Conservation (phyloP, 1,140 invertebrate species). For the Ditylenchus dipsaci region DNA sequence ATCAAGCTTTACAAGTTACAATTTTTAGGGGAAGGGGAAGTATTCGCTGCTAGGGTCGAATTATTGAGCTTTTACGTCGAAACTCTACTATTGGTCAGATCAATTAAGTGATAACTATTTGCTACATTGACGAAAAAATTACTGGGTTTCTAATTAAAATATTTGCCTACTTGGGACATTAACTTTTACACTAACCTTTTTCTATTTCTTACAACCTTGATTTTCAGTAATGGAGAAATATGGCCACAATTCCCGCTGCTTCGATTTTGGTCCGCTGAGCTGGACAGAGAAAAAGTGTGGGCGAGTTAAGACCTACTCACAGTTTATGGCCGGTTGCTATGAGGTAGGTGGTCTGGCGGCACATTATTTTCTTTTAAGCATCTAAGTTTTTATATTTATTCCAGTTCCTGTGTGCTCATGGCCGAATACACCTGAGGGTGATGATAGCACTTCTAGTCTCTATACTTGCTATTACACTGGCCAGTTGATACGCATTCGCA, state of each 20-base stretch:
- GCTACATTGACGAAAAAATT: no score
- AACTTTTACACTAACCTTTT: no score
- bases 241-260: conserved; percentile 46
- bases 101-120: no score
- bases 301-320: conserved; percentile 41
- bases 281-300: conserved; percentile 56
- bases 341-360: conserved; percentile 48
- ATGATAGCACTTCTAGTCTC: conserved; percentile 70
- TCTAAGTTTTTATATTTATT: conserved; percentile 9
- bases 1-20: no score
- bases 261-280: conserved; percentile 46
- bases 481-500: conserved; percentile 76
- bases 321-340: conserved; percentile 57
- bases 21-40: no score
- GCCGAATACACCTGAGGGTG: conserved; percentile 64
- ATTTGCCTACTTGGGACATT: no score
- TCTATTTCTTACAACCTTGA: no score
- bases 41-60: no score
- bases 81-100: no score
- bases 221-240: conserved; percentile 45
- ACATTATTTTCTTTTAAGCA: no score
- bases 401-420: conserved; percentile 59
- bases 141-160: no score
- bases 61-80: no score
- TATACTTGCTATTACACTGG: conserved; percentile 82